Evolutionary conservation across 2,797 vertebrate species (phyloP).

Genomic region (Malacoraja senta): DNA sequence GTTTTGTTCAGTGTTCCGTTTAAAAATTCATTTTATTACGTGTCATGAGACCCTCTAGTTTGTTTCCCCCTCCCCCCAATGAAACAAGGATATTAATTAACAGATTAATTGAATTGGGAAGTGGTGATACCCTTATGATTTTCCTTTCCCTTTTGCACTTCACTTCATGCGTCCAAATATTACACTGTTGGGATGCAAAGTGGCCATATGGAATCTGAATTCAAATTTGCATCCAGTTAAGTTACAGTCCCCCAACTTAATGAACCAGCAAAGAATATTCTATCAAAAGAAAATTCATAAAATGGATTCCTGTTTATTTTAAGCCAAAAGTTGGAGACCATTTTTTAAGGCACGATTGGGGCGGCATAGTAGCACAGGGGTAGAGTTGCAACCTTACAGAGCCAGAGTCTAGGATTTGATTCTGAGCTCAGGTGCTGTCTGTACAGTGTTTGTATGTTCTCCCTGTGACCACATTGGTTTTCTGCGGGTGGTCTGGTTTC

Average conservation of each 20-base stretch:
- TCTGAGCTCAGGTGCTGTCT: too few species aligned
- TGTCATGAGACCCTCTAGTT: neutral
- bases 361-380: too few species aligned
- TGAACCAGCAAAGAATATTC: neutral
- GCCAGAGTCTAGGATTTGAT: too few species aligned
- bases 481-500: too few species aligned
- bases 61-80: neutral
- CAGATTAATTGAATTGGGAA: neutral
- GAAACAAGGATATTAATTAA: neutral
- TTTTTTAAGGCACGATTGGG: neutral
- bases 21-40: neutral
- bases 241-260: neutral
- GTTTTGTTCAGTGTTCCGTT: neutral
- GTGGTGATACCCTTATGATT: neutral
- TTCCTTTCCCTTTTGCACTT: neutral
- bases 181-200: neutral
- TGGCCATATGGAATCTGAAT: neutral
- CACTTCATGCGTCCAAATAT: neutral
- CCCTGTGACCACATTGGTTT: too few species aligned
- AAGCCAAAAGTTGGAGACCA: neutral
- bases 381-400: too few species aligned
- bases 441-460: too few species aligned
- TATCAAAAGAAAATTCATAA: neutral
- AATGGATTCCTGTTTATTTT: neutral
- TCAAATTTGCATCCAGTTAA: neutral